A percentile compares a stretch with the other conserved stretches of the same genome.
Evolutionary conservation across 2,113 vertebrate species (phyloP).

Genomic region (Bolborhynchus lineola): DNA sequence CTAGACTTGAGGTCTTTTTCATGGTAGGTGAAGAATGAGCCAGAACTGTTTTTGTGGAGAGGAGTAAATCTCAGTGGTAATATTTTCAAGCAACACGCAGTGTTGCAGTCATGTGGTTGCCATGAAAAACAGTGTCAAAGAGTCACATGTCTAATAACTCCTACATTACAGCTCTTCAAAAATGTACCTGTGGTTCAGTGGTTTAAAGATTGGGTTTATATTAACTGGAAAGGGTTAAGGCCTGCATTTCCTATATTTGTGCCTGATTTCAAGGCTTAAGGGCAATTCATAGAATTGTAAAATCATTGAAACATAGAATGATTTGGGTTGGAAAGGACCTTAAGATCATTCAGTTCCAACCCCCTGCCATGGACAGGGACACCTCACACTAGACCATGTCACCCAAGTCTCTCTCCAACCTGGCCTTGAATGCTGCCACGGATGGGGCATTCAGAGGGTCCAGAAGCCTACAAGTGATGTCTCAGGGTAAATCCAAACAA

Average conservation of each 20-base stretch:
- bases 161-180: background rate
- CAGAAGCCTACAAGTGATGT: background rate
- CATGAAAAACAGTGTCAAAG: background rate
- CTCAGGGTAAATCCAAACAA: background rate
- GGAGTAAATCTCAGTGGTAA: constrained; percentile 5
- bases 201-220: background rate
- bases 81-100: background rate
- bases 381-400: background rate
- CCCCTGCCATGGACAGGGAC: background rate
- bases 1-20: constrained; percentile 33
- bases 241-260: background rate
- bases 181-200: background rate
- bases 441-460: background rate
- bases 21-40: constrained; percentile 14
- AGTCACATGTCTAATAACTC: background rate
- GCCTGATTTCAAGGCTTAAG: background rate
- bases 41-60: background rate
- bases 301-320: background rate
- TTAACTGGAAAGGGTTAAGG: background rate
- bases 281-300: background rate
- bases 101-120: background rate
- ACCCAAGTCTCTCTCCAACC: background rate
- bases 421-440: background rate
- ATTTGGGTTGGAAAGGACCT: background rate
- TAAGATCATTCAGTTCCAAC: background rate